Percentiles rank a stretch among this genome's conserved stretches.
These are phyloP conservation scores for Drosophila fungiperda DNA, from an alignment of 2,888 invertebrate species.

Conservation along the genomic window DNA sequence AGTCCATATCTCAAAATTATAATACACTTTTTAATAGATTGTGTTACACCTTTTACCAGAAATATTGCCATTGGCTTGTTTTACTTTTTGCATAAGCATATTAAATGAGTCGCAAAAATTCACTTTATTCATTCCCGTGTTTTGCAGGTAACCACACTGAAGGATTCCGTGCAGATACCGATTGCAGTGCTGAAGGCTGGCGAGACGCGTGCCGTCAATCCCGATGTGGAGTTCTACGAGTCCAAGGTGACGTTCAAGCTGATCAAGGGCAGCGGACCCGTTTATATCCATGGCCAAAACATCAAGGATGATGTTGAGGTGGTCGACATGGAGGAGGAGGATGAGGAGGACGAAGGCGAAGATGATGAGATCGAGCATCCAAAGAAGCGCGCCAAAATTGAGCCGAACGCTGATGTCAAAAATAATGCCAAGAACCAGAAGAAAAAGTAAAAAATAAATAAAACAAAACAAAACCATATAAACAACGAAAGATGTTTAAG, in stretches of 20 bases:
- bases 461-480: constrained; percentile 21
- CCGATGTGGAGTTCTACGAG: constrained; percentile 94
- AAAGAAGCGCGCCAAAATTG: constrained; percentile 92
- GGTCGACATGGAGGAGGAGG: constrained; percentile 92
- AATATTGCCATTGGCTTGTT: not conserved
- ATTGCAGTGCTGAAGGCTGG: constrained; percentile 93
- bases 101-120: not conserved
- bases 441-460: constrained; percentile 84
- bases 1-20: not conserved
- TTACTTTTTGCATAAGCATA: not conserved
- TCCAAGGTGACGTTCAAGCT: constrained; percentile 94
- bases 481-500: constrained; percentile 49
- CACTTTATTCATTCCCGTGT: not conserved
- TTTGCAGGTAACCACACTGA: constrained; percentile 83
- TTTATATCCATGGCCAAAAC: constrained; percentile 94
- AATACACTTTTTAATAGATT: not conserved
- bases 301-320: constrained; percentile 93
- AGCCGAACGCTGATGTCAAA: constrained; percentile 90
- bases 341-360: constrained; percentile 89
- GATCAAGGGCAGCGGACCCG: constrained; percentile 91
- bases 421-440: constrained; percentile 90
- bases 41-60: not conserved
- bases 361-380: constrained; percentile 91
- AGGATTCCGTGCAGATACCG: constrained; percentile 92
- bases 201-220: constrained; percentile 90